Evolutionary conservation across 2,888 invertebrate species (phyloP).

Genomic region (Ditula angustiorana): DNA sequence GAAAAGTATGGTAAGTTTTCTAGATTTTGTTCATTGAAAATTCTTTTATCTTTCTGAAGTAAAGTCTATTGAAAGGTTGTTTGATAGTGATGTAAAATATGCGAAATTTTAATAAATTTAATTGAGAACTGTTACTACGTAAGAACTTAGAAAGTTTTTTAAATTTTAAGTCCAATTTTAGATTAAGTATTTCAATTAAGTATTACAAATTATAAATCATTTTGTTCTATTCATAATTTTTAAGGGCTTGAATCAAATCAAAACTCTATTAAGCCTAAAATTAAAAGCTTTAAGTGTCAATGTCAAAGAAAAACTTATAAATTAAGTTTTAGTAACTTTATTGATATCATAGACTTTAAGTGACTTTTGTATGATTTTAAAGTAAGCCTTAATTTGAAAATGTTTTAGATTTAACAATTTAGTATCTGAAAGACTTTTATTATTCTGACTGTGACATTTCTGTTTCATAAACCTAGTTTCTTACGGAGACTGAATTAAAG

Average conservation of each 20-base stretch:
- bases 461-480: background rate
- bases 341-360: constrained; percentile 32
- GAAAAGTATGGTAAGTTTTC: constrained; percentile 1
- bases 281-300: constrained; percentile 77
- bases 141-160: constrained; percentile 19
- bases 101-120: constrained; percentile 14
- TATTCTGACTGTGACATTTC: background rate
- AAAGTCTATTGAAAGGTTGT: constrained; percentile 15
- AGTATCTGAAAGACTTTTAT: background rate
- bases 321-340: constrained; percentile 41
- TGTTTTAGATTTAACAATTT: too few species aligned
- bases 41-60: constrained; percentile 4
- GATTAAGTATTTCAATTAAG: background rate
- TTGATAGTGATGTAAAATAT: constrained; percentile 24
- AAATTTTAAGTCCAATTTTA: constrained; percentile 13
- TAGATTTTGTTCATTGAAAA: constrained; percentile 1
- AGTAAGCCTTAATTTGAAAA: too few species aligned
- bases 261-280: constrained; percentile 62
- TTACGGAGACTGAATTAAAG: background rate
- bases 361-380: background rate
- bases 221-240: constrained; percentile 32
- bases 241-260: constrained; percentile 25
- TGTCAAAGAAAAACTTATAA: constrained; percentile 70
- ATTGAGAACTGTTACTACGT: constrained; percentile 10
- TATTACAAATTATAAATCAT: constrained; percentile 9